Evolutionary conservation across 2,113 vertebrate genomes (phyloP).

Genomic region (Psettodes erumei): DNA sequence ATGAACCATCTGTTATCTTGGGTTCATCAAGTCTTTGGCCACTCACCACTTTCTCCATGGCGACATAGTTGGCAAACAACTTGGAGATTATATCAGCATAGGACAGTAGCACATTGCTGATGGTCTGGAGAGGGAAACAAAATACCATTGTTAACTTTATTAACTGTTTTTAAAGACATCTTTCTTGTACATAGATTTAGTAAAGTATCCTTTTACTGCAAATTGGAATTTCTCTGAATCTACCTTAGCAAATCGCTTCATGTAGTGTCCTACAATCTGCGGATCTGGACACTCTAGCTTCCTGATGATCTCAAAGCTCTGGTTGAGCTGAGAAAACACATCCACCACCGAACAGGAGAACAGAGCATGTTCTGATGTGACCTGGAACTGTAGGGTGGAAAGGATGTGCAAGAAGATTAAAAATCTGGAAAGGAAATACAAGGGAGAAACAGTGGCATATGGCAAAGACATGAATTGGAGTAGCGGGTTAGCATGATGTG

Average conservation of each 20-base stretch:
- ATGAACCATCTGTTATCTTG: background rate
- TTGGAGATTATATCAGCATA: conserved; percentile 96
- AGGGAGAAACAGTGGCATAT: no score
- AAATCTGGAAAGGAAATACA: background rate
- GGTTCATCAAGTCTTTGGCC: background rate
- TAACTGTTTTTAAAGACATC: no score
- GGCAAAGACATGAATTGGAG: background rate
- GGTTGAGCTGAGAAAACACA: conserved; percentile 98
- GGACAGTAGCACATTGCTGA: conserved; percentile 96
- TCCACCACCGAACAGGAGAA: conserved; percentile 99
- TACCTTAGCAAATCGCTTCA: conserved; percentile 98
- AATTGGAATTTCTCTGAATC: background rate
- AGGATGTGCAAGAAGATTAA: background rate
- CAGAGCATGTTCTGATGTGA: conserved; percentile 95
- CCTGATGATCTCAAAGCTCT: conserved; percentile 99
- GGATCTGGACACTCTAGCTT: conserved; percentile 98
- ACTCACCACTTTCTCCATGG: conserved; percentile 95
- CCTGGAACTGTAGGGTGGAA: conserved; percentile 89
- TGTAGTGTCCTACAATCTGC: conserved; percentile 97
- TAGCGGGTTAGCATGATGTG: conserved; percentile 15
- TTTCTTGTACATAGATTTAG: background rate
- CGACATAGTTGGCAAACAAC: conserved; percentile 93
- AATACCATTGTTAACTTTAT: background rate
- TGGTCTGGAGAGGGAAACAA: conserved; percentile 85
- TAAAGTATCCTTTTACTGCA: background rate